A percentile compares a stretch with the other conserved stretches of the same genome.
Conservation (phyloP, 2,113 vertebrate genomes). For the Tragelaphus imberbis region DNA sequence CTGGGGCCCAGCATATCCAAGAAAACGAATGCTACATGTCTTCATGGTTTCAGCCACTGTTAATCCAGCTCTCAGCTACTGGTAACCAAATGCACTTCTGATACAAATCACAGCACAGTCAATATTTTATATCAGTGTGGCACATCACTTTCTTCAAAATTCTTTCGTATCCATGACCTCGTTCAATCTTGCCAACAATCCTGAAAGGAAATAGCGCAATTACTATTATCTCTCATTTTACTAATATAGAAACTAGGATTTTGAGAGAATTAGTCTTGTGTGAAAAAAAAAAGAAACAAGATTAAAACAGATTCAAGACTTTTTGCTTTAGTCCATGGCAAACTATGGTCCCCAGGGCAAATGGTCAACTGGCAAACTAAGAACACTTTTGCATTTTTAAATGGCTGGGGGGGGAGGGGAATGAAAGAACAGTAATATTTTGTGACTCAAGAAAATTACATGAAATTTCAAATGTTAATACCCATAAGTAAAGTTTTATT, state of each 20-base stretch:
- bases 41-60: background rate
- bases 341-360: background rate
- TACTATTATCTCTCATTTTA: background rate
- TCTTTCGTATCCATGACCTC: background rate
- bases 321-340: background rate
- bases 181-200: background rate
- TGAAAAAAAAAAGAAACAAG: background rate
- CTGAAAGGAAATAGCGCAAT: background rate
- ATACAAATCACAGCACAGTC: background rate
- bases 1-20: background rate
- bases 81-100: background rate
- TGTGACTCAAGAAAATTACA: background rate
- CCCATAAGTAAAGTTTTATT: background rate
- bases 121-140: background rate
- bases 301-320: background rate
- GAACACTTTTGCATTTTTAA: background rate
- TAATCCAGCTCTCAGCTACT: background rate
- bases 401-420: fast-evolving
- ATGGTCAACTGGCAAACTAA: background rate
- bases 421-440: background rate
- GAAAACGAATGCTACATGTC: background rate
- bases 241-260: background rate
- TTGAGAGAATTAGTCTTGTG: background rate
- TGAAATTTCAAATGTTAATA: background rate
- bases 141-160: background rate